Percentiles rank a stretch among this genome's conserved stretches.
These are phyloP conservation scores for Cylindroiulus punctatus DNA, from an alignment of 2,888 invertebrate genomes.

Conservation along the genomic window DNA sequence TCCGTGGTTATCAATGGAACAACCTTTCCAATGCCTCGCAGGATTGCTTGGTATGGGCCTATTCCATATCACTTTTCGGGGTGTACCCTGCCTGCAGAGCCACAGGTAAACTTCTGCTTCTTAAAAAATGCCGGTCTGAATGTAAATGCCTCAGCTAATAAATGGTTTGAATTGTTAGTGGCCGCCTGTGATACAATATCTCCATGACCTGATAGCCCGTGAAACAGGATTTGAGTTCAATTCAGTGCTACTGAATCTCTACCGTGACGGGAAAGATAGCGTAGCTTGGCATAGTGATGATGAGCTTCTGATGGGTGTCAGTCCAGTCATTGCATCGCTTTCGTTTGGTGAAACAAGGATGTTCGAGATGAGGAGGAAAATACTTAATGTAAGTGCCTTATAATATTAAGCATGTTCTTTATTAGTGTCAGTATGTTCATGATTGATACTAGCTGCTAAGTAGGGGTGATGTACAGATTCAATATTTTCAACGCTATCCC, in stretches of 20 bases:
- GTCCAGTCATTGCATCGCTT: conserved; percentile 65
- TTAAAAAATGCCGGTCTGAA: neutral
- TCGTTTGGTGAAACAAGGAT: conserved; percentile 65
- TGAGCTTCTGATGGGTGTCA: conserved; percentile 65
- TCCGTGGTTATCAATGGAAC: conserved; percentile 44
- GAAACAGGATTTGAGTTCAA: conserved; percentile 66
- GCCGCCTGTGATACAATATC: conserved; percentile 62
- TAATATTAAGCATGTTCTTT: no score
- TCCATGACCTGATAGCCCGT: conserved; percentile 64
- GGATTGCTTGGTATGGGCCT: conserved; percentile 69
- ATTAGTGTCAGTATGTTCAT: no score
- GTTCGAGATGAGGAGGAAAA: conserved; percentile 67
- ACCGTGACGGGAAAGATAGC: conserved; percentile 67
- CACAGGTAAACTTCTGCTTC: conserved; percentile 55
- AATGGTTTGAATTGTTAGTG: conserved; percentile 62
- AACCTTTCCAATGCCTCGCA: conserved; percentile 63
- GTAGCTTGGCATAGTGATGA: conserved; percentile 68
- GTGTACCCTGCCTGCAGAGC: conserved; percentile 60
- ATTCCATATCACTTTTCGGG: conserved; percentile 67
- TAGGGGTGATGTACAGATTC: no score
- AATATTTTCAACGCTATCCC: no score
- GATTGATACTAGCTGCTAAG: no score
- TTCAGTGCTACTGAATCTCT: conserved; percentile 68
- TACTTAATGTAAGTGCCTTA: conserved; percentile 60
- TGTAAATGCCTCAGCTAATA: neutral